Base-by-base conservation (phyloP, 1,140 invertebrate species). In the Lucilia cuprina region DNA sequence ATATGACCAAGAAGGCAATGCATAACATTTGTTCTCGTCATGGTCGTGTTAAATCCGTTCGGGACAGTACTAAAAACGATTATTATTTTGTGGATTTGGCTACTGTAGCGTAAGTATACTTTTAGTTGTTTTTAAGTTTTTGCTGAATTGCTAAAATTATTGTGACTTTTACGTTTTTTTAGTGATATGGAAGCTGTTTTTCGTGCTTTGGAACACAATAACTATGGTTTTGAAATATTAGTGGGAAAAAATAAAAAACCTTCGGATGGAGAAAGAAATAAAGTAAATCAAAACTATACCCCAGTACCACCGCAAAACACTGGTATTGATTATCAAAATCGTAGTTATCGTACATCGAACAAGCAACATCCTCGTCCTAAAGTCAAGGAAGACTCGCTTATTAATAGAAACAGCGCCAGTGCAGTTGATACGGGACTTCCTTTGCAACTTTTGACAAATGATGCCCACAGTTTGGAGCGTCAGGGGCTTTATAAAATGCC, bases 51-150 rank as follows among this genome's bases (percentile, higher is more conserved):
- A 82, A 2, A 13, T n/a, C 75, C 0, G 75, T 85, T 4, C n/a
- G 82, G 19, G 74, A 85, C 60, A 83, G 82, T n/a, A 55, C 47
- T 9, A 85, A 83, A 34, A 65, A 65, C 74, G 74, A 83, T 50
- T 83, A 49, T n/a, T 47, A 75, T 10, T 83, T 85, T 78, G 75
- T 83, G 35, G 82, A 85, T 70, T 85, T 85, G 12, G 74, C 82
- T 17, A 85, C 19, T 41, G 77, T 85, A 21, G 84, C 84, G 84
- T 85, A 83, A 85, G 84, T 85, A 41, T n/a, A 34, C 8, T 75
- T 47, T 75, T 60, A 75, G 25, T 49, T 83, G 34, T 19, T 19
- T 25, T n/a, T 21, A n/a, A 49, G 19, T 82, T 35, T 74, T 35
- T 9, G 21, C 3, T 83, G 21, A 21, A 1, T 55, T 55, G 50